Evolutionary conservation across 2,888 invertebrate genomes (phyloP), one percentile per base, ranked within the genome.

Genomic region (Thereva nobilitata): DNA sequence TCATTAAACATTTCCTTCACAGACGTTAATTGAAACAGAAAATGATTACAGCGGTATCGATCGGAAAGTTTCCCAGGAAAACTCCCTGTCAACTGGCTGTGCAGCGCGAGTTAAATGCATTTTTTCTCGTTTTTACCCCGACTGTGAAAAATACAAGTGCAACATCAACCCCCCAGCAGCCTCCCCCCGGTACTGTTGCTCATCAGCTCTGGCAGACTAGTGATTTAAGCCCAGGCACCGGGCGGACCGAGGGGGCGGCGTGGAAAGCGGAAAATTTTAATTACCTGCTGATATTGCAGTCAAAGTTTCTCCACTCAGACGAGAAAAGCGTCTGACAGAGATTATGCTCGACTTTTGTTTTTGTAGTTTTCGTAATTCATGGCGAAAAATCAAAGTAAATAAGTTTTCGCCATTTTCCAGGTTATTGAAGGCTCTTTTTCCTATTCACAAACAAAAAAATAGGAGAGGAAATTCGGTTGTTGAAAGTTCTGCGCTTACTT

Each of bases 1-100:
- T 68, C 68, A 68, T 68, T 68, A 68, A 68, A 55, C 66, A 68
- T 68, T 65, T 68, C 49, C 68, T 66, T 65, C 66, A 66, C 61
- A 68, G 68, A 68, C 68, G 65, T 68, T 68, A 68, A 68, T 68
- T 68, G 68, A 68, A 68, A 65, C 68, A 66, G 66, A 68, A 68
- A 68, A 68, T 68, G 61, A 64, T 68, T 68, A 68, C 64, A 66
- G 68, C 56, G 61, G 12, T 66, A 68, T 68, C 68, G 68, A 68
- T 68, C 68, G 65, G 50, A 54, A 68, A 40, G 64, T 57, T 59
- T 65, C 59, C 37, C 44, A 59, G 59, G 57, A 68, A 41, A 65
- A 45, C 56, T 45, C 45, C 8, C 37, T 49, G 49, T 59, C 49
- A 59, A 59, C 47, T 47, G 47, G 49, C 23, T 23, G 23, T 23